A percentile compares a stretch with the other conserved stretches of the same genome.
These are phyloP conservation scores for Periophthalmus magnuspinnatus DNA, from an alignment of 2,797 vertebrate species.

Conservation along the genomic window DNA sequence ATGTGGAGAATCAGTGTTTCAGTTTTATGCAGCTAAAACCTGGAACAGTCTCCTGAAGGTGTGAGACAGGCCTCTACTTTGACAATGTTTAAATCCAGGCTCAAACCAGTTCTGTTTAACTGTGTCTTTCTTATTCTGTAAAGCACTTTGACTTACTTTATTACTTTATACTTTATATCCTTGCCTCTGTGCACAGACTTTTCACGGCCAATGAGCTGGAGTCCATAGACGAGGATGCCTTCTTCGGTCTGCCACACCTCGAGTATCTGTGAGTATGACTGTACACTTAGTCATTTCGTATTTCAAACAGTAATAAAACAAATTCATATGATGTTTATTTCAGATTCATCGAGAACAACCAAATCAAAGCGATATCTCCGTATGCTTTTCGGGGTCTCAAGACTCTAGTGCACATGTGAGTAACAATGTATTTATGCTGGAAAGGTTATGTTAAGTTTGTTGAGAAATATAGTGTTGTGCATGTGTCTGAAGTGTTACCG, in stretches of 20 bases:
- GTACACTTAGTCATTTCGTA: no score
- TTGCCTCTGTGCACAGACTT: constrained; percentile 75
- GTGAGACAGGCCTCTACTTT: no score
- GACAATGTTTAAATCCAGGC: no score
- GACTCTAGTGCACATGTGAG: constrained; percentile 96
- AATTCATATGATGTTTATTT: constrained; percentile 43
- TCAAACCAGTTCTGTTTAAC: no score
- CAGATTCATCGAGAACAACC: constrained; percentile 99
- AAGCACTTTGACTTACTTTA: no score
- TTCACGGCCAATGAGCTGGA: constrained; percentile 96
- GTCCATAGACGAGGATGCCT: constrained; percentile 91
- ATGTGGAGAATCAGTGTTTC: no score
- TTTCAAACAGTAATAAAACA: neutral
- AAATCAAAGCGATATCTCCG: constrained; percentile 92
- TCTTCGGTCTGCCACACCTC: constrained; percentile 94
- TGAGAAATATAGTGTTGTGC: neutral
- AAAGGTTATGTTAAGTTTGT: neutral
- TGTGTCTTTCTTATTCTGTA: no score
- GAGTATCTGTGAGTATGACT: constrained; percentile 93
- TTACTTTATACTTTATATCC: no score
- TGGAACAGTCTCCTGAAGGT: no score
- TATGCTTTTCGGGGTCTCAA: constrained; percentile 94
- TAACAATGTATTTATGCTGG: constrained; percentile 47
- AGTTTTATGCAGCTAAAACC: no score
- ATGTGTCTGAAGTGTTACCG: neutral